Evolutionary conservation across 2,888 invertebrate species (phyloP).

Genomic region (Leptinotarsa peninsularis): DNA sequence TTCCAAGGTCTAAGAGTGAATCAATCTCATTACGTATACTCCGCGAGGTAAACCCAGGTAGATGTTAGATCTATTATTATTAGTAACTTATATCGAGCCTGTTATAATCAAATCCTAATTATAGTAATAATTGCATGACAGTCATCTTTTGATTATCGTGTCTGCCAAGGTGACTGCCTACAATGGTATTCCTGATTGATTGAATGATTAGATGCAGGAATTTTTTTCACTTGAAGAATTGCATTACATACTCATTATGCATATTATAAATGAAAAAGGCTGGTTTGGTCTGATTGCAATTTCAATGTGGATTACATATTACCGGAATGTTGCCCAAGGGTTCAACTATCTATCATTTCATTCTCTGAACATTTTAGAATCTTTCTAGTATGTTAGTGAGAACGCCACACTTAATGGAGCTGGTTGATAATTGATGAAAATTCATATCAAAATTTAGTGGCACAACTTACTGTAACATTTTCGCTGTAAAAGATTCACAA

Average conservation of each 20-base stretch:
- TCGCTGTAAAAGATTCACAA: too few species aligned
- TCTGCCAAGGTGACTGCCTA: background rate
- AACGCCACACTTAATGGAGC: too few species aligned
- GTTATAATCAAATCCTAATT: background rate
- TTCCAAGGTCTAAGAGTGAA: background rate
- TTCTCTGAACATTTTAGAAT: background rate
- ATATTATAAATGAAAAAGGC: background rate
- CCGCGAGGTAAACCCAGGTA: background rate
- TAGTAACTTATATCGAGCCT: background rate
- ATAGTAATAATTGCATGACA: background rate
- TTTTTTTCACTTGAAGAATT: background rate
- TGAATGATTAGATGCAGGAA: background rate
- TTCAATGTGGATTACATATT: constrained; percentile 4
- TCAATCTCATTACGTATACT: background rate
- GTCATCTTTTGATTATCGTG: constrained; percentile 6
- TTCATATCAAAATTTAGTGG: too few species aligned
- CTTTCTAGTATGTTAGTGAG: too few species aligned
- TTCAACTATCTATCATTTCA: background rate
- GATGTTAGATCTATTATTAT: background rate
- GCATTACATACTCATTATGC: background rate
- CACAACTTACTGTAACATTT: too few species aligned
- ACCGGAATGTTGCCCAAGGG: background rate
- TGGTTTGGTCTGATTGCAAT: background rate
- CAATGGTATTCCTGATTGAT: background rate
- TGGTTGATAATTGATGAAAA: too few species aligned